phyloP scores from a whole-genome alignment of 2,888 invertebrate genomes.

The Aromia moschata region DNA sequence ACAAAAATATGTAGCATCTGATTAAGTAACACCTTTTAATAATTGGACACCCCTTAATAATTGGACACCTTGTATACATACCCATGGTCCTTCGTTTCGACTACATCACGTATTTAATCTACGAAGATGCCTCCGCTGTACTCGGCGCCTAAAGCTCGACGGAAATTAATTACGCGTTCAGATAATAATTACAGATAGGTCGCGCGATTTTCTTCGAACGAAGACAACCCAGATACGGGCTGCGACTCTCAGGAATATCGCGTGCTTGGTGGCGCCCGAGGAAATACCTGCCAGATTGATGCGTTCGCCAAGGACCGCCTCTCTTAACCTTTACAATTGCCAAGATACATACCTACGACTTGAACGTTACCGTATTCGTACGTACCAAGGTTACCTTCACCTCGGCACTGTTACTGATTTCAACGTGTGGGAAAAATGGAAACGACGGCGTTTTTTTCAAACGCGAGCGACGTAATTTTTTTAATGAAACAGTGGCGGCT shows the following conservation, averaged over 20 bases:
- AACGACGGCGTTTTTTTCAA: background rate
- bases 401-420: constrained; percentile 3
- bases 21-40: too few species aligned
- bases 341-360: background rate
- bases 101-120: constrained; percentile 15
- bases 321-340: background rate
- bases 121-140: background rate
- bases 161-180: background rate
- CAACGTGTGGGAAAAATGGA: constrained; percentile 1
- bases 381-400: constrained; percentile 14
- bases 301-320: constrained; percentile 8
- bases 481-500: too few species aligned
- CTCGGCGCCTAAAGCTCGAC: constrained; percentile 13
- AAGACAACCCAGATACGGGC: background rate
- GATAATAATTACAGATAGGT: background rate
- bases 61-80: too few species aligned
- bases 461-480: background rate
- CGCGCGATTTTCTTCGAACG: background rate
- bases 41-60: too few species aligned
- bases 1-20: too few species aligned
- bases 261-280: background rate
- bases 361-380: too few species aligned
- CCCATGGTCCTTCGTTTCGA: too few species aligned
- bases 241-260: constrained; percentile 3
- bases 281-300: too few species aligned